These are phyloP conservation scores for Aselliscus stoliczkanus DNA, from an alignment of 2,797 vertebrate genomes.

Conservation along the genomic window DNA sequence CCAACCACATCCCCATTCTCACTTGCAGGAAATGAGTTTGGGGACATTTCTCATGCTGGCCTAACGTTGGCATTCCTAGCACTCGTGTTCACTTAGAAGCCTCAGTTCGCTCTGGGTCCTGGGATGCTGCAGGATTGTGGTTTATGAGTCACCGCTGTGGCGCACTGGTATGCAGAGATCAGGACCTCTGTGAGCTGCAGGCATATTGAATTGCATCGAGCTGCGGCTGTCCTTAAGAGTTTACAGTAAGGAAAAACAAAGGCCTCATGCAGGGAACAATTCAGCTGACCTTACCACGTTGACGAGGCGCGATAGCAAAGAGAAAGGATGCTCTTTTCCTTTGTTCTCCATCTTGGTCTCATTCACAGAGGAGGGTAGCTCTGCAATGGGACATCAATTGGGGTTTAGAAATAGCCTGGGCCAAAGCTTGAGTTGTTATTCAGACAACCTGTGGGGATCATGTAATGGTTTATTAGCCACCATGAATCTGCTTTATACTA, in stretches of 20 bases:
- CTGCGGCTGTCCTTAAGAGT: constrained; percentile 76
- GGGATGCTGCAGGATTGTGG: constrained; percentile 77
- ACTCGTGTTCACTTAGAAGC: constrained; percentile 81
- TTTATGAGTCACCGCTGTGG: constrained; percentile 82
- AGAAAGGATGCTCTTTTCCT: constrained; percentile 64
- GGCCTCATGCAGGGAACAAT: constrained; percentile 77
- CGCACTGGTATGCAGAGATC: constrained; percentile 70
- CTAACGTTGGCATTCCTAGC: constrained; percentile 81
- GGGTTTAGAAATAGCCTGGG: constrained; percentile 61
- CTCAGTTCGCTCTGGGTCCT: constrained; percentile 77
- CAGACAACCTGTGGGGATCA: constrained; percentile 64
- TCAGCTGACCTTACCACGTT: constrained; percentile 70
- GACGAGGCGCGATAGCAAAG: constrained; percentile 71
- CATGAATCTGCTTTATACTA: neutral
- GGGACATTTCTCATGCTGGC: constrained; percentile 70
- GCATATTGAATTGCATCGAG: constrained; percentile 79
- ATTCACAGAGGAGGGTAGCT: constrained; percentile 58
- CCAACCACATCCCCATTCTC: constrained; percentile 67
- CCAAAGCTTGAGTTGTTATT: constrained; percentile 57
- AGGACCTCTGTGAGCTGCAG: constrained; percentile 76
- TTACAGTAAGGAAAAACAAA: constrained; percentile 80
- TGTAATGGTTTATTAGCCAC: constrained; percentile 64
- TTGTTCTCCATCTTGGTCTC: constrained; percentile 73
- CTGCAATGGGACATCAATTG: constrained; percentile 60
- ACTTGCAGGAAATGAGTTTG: constrained; percentile 79